Conservation (phyloP, 2,797 vertebrate genomes). For the Varecia variegata region DNA sequence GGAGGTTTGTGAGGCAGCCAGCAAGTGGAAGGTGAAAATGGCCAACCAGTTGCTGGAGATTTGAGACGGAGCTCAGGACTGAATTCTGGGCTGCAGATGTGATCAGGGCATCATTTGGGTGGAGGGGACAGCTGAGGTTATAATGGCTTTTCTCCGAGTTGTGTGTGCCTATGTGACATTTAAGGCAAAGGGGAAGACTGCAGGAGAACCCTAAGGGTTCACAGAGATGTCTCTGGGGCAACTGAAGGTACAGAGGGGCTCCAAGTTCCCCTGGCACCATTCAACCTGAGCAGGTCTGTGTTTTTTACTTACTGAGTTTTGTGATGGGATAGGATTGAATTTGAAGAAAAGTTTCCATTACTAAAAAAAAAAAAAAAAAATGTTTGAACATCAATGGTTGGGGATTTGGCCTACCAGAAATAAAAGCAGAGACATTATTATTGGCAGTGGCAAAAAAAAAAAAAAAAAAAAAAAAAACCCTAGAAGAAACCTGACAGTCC, state of each 20-base stretch:
- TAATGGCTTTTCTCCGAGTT: not conserved
- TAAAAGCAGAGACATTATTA: not conserved
- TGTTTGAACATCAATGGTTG: not conserved
- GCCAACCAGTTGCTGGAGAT: not conserved
- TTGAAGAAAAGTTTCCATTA: not conserved
- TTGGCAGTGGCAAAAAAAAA: not conserved
- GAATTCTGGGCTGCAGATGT: not conserved
- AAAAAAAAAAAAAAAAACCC: not conserved
- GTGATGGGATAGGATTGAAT: not conserved
- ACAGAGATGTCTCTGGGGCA: not conserved
- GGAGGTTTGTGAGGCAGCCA: not conserved
- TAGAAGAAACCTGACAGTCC: not conserved
- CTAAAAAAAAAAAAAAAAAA: not conserved
- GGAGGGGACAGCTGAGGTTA: not conserved
- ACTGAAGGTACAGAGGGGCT: not conserved
- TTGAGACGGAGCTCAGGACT: not conserved
- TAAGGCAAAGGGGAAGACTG: not conserved
- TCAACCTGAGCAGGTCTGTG: not conserved
- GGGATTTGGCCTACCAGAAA: not conserved
- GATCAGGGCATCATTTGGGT: accelerated
- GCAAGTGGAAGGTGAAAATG: not conserved
- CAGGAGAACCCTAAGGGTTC: not conserved
- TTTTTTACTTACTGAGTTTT: not conserved
- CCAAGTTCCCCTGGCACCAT: not conserved
- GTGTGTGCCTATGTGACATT: not conserved